Base-by-base conservation (phyloP, 92 coral and sea anemone species). In the Bergia sp. region DNA sequence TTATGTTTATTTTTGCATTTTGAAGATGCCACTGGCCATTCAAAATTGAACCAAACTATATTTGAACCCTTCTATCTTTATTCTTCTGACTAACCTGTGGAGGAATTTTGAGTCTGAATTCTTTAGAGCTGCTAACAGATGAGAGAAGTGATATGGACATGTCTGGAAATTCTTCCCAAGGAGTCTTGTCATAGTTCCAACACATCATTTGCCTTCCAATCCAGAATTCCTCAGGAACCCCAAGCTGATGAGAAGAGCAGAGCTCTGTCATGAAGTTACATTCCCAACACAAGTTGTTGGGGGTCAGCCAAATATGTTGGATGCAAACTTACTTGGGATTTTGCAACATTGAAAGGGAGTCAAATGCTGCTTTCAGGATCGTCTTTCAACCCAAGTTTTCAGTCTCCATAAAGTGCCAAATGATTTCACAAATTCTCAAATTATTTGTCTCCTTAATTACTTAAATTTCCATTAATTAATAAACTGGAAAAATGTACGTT, bases 161-260 rank as follows among this genome's bases (percentile, higher is more conserved):
- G 77, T 96, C 96, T 53, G 99, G 99, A 85, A 97, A 97, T 87
- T 97, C 98, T 58, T 95, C 97, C 99, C 99, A 97, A 1, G 99
- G 99, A 0, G 99, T 97, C 86, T 91, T 94, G 94, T 95, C 99
- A 65, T 95, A 96, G 53, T 93, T 97, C 99, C 99, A 97, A 83
- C 99, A 97, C 99, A 97, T 97, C 99, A 97, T 97, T 39, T 97
- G 99, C 64, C 98, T 86, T 42, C 99, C 99, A 88, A 92, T 93
- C 99, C 99, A 97, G 85, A 97, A 97, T 76, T 94, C 98, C 87
- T 97, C 99, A 44, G 99, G 99, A 21, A 94, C 96, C 11, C 98
- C 96, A 87, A 97, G 96, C 99, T 97, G 81, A 29, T 64, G 38
- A 85, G 69, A 44, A 39, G n/a, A 58, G 41, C 66, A 72, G 7